These are phyloP conservation scores for Rhegmatorhina hoffmannsi DNA, from an alignment of 2,113 vertebrate species.

Conservation along the genomic window DNA sequence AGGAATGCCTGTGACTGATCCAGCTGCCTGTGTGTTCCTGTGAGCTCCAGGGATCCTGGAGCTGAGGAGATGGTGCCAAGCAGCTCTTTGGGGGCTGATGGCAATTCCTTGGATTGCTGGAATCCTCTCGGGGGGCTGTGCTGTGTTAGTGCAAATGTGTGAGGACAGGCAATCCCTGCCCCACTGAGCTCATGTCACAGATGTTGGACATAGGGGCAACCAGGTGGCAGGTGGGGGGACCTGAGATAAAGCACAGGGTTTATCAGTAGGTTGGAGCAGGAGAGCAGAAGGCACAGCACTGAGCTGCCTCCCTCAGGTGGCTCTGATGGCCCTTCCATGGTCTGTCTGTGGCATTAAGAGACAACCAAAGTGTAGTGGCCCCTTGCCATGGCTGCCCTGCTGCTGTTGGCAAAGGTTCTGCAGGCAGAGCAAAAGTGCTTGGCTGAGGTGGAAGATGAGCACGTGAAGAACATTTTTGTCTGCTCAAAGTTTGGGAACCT, in stretches of 20 bases:
- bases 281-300: not conserved
- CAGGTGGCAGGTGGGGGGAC: not conserved
- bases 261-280: not conserved
- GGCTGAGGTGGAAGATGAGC: not conserved
- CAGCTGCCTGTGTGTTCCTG: not conserved
- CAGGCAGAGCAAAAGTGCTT: not conserved
- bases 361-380: not conserved
- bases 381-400: not conserved
- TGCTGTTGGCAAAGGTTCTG: not conserved
- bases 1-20: not conserved
- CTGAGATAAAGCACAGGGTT: not conserved
- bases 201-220: not conserved
- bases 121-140: not conserved
- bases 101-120: slow-evolving; percentile 4
- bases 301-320: not conserved
- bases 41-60: not conserved
- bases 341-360: not conserved
- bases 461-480: not conserved
- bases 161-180: not conserved
- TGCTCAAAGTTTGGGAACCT: not conserved
- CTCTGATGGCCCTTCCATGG: not conserved
- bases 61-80: not conserved
- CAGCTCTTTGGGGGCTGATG: not conserved
- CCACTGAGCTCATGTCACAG: not conserved
- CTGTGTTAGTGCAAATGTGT: not conserved